Conservation (phyloP, 2,888 invertebrate genomes). For the Nomada flava region DNA sequence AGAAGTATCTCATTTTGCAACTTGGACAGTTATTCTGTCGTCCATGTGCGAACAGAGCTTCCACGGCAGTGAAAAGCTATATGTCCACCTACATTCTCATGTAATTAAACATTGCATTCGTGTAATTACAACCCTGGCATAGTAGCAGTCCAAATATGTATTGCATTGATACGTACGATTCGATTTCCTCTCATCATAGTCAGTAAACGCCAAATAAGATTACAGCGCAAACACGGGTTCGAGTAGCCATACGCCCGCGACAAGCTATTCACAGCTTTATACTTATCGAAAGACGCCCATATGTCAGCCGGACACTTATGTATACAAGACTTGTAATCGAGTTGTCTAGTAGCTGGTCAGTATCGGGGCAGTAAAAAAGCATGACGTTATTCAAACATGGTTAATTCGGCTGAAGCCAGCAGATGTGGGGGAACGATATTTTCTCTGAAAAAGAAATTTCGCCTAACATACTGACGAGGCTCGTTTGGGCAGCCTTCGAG, state of each 20-base stretch:
- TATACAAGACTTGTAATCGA: slow-evolving; percentile 67
- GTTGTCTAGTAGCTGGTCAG: slow-evolving; percentile 31
- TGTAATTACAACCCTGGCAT: no score
- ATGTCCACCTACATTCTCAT: no score
- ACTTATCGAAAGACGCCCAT: slow-evolving; percentile 42
- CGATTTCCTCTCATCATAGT: slow-evolving; percentile 16
- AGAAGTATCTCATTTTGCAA: no score
- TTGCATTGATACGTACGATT: background rate
- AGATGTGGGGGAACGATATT: slow-evolving; percentile 54
- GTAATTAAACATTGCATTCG: no score
- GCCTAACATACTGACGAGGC: slow-evolving; percentile 54
- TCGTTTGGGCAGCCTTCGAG: slow-evolving; percentile 55
- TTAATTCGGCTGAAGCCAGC: slow-evolving; percentile 59
- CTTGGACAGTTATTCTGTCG: no score
- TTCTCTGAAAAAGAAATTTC: slow-evolving; percentile 61
- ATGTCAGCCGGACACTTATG: slow-evolving; percentile 63
- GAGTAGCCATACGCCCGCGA: slow-evolving; percentile 10
- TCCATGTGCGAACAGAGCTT: no score
- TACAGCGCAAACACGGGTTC: slow-evolving; percentile 10
- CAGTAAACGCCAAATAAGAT: slow-evolving; percentile 16
- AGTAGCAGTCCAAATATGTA: background rate
- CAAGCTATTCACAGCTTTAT: background rate
- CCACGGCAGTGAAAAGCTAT: no score
- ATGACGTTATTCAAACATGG: slow-evolving; percentile 64
- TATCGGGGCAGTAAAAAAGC: slow-evolving; percentile 15